Evolutionary conservation across 2,888 invertebrate genomes (phyloP), one percentile per base, ranked within the genome.

Genomic region (Elmis aenea): DNA sequence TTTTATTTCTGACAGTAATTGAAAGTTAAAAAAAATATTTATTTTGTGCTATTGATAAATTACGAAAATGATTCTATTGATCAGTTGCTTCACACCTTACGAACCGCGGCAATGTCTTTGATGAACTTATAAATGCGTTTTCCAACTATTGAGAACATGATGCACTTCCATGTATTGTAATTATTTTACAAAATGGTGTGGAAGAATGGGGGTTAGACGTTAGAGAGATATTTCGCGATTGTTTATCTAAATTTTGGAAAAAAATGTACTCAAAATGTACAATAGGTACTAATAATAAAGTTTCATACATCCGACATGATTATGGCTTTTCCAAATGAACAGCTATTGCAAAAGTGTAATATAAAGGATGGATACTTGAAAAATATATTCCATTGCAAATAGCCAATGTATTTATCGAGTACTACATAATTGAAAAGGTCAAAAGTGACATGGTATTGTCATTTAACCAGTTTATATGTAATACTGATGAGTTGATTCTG

Each of bases 281-380:
- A 3, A n/a, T 13, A 4, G 28, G 28, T 3, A 16, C 28, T 5
- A 5, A 3, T 12, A 5, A 14, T 5, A 28, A 28, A 9, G 13
- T 28, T 13, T 16, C 28, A 4, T 28, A 28, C 9, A 6, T 28
- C 3, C 12, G 28, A 28, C 28, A 28, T 11, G 28, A 28, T 28
- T 28, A 15, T 9, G 3, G 3, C 9, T 2, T 10, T 3, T 5
- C 2, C 2, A 12, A 28, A 3, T 28, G 28, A 16, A 2, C 5
- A 3, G 5, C 28, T 3, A 14, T 28, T 13, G 9, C 14, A 10
- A 5, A 3, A 15, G 15, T 4, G 3, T 13, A 14, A 18, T 18
- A 18, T 8, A 18, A 18, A 8, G 18, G 18, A 6, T 18, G 8
- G 5, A 18, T 5, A 8, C 5, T 6, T 6, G 8, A 5, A 18